Conservation (phyloP, 2,113 vertebrate species). For the Henicopernis longicauda region DNA sequence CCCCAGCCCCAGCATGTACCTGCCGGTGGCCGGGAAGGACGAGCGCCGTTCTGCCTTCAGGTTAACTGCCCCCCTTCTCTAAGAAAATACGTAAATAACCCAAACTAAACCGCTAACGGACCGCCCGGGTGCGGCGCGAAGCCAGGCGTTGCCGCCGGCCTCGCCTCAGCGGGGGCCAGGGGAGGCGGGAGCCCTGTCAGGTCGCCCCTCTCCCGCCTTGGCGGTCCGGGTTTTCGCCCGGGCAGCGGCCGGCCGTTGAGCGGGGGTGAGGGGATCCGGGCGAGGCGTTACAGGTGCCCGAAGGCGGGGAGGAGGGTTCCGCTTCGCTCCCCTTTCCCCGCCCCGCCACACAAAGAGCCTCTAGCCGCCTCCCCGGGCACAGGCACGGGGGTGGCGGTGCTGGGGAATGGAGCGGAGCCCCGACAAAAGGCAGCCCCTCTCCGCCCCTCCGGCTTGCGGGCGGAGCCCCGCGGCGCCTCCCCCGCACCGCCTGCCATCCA, state of each 20-base stretch:
- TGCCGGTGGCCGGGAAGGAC: not conserved
- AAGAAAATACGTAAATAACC: too few relatives aligned
- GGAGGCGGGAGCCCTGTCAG: not conserved
- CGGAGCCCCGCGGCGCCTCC: slow-evolving; percentile 2
- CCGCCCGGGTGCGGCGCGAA: not conserved
- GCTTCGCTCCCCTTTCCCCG: not conserved
- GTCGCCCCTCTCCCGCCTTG: not conserved
- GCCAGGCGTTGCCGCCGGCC: not conserved
- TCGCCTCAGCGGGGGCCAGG: not conserved
- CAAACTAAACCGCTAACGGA: not conserved
- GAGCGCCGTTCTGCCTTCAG: too few relatives aligned
- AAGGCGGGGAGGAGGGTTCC: too few relatives aligned
- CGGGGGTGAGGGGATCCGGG: not conserved
- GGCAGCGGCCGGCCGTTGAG: not conserved
- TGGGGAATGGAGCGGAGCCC: not conserved
- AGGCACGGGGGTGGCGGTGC: rapidly evolving
- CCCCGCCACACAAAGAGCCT: not conserved
- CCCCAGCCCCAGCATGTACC: not conserved
- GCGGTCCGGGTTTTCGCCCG: not conserved
- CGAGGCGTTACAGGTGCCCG: not conserved
- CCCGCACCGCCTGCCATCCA: not conserved
- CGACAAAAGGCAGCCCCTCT: slow-evolving; percentile 15
- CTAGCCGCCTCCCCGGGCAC: not conserved
- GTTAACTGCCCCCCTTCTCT: too few relatives aligned
- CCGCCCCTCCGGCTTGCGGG: not conserved